phyloP scores from a whole-genome alignment of 1,140 invertebrate genomes.

The Ptiloglossa arizonensis region DNA sequence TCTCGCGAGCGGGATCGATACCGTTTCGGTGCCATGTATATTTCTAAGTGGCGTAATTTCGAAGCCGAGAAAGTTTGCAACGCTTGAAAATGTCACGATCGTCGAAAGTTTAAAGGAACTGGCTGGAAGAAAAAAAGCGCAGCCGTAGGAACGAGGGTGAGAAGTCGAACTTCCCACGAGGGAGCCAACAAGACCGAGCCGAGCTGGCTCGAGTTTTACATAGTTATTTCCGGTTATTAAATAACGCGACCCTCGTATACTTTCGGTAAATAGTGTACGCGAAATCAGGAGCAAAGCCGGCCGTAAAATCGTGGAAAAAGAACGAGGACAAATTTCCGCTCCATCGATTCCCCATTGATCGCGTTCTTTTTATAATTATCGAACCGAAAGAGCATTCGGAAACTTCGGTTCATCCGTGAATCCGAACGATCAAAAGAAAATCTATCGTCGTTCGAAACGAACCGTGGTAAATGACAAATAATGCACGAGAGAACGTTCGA shows the following conservation, averaged over 20 bases:
- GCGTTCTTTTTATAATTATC: not conserved
- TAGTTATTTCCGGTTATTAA: conserved; percentile 72
- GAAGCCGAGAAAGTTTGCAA: conserved; percentile 44
- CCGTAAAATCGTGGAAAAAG: conserved; percentile 37
- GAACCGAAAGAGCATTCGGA: not conserved
- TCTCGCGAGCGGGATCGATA: not conserved
- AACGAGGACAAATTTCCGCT: not conserved
- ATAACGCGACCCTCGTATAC: conserved; percentile 62
- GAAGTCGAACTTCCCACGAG: conserved; percentile 44
- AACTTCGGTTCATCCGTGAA: not conserved
- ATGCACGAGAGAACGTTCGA: too few species aligned
- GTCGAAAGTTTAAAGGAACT: conserved; percentile 51
- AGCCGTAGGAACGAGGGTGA: conserved; percentile 31
- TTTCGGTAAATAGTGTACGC: conserved; percentile 45
- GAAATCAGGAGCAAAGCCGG: conserved; percentile 31
- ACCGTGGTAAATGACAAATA: too few species aligned
- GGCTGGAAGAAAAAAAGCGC: conserved; percentile 26
- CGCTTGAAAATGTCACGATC: conserved; percentile 57
- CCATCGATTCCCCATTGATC: not conserved
- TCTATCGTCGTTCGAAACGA: too few species aligned
- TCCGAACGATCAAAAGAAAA: too few species aligned
- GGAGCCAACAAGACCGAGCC: conserved; percentile 24
- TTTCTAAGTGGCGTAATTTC: conserved; percentile 21
- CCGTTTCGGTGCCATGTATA: not conserved
- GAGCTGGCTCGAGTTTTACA: conserved; percentile 63